These are phyloP conservation scores for Saccostrea echinata DNA, from an alignment of 1,140 invertebrate genomes.

Conservation along the genomic window DNA sequence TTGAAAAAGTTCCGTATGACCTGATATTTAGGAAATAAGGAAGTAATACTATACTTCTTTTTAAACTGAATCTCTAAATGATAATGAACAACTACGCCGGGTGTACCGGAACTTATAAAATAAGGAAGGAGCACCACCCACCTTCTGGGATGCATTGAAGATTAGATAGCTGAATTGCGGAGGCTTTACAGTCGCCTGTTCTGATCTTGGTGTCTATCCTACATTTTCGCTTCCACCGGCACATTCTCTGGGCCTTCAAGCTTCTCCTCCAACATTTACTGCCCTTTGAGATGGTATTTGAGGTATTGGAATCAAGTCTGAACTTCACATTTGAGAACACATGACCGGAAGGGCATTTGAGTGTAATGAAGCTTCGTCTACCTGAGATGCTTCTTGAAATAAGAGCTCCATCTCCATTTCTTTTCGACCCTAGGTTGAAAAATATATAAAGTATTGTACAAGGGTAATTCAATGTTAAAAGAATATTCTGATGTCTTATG, in stretches of 20 bases:
- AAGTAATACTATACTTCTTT: too few relatives aligned
- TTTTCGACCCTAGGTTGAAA: neutral
- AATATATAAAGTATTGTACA: too few relatives aligned
- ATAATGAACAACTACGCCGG: neutral
- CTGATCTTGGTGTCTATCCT: neutral
- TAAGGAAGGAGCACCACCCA: neutral
- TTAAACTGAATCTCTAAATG: neutral
- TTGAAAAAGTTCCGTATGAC: too few relatives aligned
- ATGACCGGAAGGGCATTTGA: neutral
- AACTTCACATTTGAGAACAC: conserved; percentile 19
- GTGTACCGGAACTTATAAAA: neutral
- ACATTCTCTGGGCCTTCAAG: neutral
- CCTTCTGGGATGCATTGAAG: neutral
- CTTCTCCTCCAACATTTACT: neutral
- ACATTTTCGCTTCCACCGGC: neutral
- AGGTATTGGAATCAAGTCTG: neutral
- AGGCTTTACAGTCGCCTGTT: neutral
- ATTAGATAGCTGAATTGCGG: neutral
- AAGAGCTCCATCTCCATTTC: neutral
- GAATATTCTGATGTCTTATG: too few relatives aligned
- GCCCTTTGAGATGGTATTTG: too few relatives aligned
- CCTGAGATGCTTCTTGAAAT: neutral
- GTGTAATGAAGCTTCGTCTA: neutral
- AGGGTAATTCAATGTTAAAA: too few relatives aligned
- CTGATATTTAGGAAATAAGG: too few relatives aligned